phyloP scores from a whole-genome alignment of 2,797 vertebrate genomes.

The Pogonophryne albipinna region DNA sequence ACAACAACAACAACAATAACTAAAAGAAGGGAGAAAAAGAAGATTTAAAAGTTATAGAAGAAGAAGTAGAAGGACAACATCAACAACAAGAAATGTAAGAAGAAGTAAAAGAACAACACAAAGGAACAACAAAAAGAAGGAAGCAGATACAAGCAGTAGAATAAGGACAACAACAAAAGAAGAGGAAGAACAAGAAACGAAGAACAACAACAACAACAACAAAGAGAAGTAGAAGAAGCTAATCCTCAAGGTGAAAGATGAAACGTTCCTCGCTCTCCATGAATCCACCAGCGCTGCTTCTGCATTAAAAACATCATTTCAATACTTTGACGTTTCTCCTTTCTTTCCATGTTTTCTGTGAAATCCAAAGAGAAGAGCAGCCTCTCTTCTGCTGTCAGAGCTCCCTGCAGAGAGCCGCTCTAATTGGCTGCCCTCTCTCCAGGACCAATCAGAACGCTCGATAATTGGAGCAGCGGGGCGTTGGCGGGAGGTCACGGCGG shows the following conservation, averaged over 20 bases:
- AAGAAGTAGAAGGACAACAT: too few species aligned
- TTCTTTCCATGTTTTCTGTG: background rate
- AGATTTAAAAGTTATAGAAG: too few species aligned
- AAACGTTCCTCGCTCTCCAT: too few species aligned
- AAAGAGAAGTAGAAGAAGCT: background rate
- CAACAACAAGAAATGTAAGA: too few species aligned
- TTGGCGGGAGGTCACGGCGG: slow-evolving; percentile 26
- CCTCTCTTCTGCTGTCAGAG: slow-evolving; percentile 30
- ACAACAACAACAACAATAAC: too few species aligned
- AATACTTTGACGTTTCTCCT: background rate
- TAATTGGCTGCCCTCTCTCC: slow-evolving; percentile 59
- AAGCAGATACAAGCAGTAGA: too few species aligned
- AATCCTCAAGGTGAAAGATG: background rate
- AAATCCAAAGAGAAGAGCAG: background rate
- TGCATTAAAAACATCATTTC: background rate
- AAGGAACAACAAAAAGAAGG: too few species aligned
- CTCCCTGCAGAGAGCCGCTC: slow-evolving; percentile 47
- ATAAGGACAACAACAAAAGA: too few species aligned
- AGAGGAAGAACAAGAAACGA: background rate
- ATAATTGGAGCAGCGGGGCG: slow-evolving; percentile 53
- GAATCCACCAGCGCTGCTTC: background rate
- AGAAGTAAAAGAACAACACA: too few species aligned
- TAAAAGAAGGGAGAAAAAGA: too few species aligned
- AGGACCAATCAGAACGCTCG: slow-evolving; percentile 59
- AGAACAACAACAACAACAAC: background rate